Conservation (phyloP, 1,140 invertebrate species). For the Harlomillsia oculata region DNA sequence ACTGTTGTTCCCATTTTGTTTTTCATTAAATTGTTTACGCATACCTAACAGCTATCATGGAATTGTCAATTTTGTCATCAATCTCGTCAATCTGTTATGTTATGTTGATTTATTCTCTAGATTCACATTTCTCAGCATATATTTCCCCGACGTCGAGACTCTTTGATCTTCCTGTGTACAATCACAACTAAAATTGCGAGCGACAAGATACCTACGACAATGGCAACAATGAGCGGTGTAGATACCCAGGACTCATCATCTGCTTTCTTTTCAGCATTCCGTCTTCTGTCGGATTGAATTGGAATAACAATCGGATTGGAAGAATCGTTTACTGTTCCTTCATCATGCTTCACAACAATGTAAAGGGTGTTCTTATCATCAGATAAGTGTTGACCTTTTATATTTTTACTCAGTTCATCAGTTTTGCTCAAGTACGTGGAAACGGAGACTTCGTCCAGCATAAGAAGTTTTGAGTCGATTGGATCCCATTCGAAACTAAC, state of each 20-base stretch:
- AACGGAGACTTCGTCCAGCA: not conserved
- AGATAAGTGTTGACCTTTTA: too few relatives aligned
- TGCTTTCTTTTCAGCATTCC: too few relatives aligned
- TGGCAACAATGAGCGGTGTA: not conserved
- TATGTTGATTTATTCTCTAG: not conserved
- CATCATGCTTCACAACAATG: not conserved
- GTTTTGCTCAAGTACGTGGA: not conserved
- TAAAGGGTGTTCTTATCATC: not conserved
- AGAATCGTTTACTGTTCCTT: too few relatives aligned
- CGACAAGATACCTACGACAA: not conserved
- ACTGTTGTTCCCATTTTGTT: not conserved
- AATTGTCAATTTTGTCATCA: not conserved
- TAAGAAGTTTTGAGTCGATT: not conserved
- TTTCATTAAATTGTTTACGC: not conserved
- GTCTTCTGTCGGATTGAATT: too few relatives aligned
- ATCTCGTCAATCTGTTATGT: not conserved
- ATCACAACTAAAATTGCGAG: not conserved
- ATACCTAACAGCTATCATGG: not conserved
- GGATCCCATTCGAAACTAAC: conserved; percentile 13
- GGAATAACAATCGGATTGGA: too few relatives aligned
- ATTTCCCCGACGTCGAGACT: too few relatives aligned
- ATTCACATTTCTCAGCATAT: not conserved
- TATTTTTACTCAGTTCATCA: not conserved
- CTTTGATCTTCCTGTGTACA: not conserved
- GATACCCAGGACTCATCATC: too few relatives aligned